These are phyloP conservation scores for Paedocypris micromegethes DNA, from an alignment of 2,797 vertebrate species.

Conservation along the genomic window DNA sequence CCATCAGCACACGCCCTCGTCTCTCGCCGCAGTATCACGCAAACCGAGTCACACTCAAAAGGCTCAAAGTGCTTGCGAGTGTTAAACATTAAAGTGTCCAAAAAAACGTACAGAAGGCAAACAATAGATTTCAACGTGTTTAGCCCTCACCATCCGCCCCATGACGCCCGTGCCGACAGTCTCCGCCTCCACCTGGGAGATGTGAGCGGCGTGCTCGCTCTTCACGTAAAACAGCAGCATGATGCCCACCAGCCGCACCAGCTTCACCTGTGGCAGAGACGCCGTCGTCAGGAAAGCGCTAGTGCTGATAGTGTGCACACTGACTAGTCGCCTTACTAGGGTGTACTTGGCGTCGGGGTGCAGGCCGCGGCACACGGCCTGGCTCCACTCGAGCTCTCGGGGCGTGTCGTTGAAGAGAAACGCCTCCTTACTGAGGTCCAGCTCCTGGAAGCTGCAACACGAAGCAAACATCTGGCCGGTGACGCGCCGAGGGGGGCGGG, in stretches of 20 bases:
- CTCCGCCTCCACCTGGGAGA: conserved; percentile 86
- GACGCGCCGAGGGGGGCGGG: too few species aligned
- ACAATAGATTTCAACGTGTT: too few species aligned
- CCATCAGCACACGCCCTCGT: too few species aligned
- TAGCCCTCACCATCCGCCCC: conserved; percentile 89
- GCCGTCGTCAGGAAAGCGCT: too few species aligned
- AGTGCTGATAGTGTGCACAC: too few species aligned
- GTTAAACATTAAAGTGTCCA: too few species aligned
- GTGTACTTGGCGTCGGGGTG: conserved; percentile 90
- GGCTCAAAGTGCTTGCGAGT: too few species aligned
- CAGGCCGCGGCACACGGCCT: conserved; percentile 83
- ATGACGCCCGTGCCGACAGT: conserved; percentile 95
- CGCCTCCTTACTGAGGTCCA: conserved; percentile 96
- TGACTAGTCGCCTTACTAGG: conserved; percentile 74
- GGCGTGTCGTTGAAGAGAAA: conserved; percentile 97
- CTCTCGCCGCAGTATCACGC: too few species aligned
- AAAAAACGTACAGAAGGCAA: too few species aligned
- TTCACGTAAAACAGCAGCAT: conserved; percentile 90
- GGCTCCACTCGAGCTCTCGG: conserved; percentile 92
- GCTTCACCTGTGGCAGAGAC: conserved; percentile 88
- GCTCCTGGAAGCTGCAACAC: conserved; percentile 95
- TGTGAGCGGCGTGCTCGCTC: conserved; percentile 77
- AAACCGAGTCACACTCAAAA: too few species aligned
- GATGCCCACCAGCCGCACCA: conserved; percentile 89
- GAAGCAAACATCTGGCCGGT: too few species aligned